Evolutionary conservation across 2,888 invertebrate genomes (phyloP).

Genomic region (Macrosoma leucophasiata): DNA sequence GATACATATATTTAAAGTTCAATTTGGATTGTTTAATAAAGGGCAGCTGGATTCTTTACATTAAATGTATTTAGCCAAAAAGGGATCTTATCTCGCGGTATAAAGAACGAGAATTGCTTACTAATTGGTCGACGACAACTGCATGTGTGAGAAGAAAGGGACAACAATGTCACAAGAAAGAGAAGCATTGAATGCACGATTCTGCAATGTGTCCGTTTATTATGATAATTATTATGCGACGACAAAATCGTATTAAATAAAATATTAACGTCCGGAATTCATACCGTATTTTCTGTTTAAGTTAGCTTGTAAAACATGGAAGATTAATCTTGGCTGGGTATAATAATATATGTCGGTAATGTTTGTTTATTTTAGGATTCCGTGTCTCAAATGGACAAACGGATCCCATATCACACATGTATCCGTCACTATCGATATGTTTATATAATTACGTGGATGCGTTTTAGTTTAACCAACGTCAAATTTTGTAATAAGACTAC

Average conservation of each 20-base stretch:
- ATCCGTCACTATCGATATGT: too few species aligned
- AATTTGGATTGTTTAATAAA: slow-evolving; percentile 29
- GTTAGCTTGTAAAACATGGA: slow-evolving; percentile 10
- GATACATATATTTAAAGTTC: slow-evolving; percentile 29
- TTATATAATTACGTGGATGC: too few species aligned
- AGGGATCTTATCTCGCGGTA: slow-evolving; percentile 44
- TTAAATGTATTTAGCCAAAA: slow-evolving; percentile 42
- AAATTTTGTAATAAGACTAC: not conserved
- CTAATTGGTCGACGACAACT: slow-evolving; percentile 58
- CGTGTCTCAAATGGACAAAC: too few species aligned
- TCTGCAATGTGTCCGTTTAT: slow-evolving; percentile 56
- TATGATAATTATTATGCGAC: slow-evolving; percentile 56
- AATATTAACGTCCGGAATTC: slow-evolving; percentile 30
- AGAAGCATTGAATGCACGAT: slow-evolving; percentile 49
- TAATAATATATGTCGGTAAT: too few species aligned
- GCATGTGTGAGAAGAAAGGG: slow-evolving; percentile 48
- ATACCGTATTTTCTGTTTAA: slow-evolving; percentile 14
- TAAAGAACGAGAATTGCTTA: slow-evolving; percentile 47
- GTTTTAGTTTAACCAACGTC: too few species aligned
- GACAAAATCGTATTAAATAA: slow-evolving; percentile 53
- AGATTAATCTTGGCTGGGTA: slow-evolving; percentile 12
- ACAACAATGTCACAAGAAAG: slow-evolving; percentile 40
- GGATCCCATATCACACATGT: too few species aligned
- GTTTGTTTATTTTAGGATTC: too few species aligned
- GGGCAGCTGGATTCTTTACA: slow-evolving; percentile 55